phyloP scores from a whole-genome alignment of 2,113 vertebrate species.

The Malurus melanocephalus region DNA sequence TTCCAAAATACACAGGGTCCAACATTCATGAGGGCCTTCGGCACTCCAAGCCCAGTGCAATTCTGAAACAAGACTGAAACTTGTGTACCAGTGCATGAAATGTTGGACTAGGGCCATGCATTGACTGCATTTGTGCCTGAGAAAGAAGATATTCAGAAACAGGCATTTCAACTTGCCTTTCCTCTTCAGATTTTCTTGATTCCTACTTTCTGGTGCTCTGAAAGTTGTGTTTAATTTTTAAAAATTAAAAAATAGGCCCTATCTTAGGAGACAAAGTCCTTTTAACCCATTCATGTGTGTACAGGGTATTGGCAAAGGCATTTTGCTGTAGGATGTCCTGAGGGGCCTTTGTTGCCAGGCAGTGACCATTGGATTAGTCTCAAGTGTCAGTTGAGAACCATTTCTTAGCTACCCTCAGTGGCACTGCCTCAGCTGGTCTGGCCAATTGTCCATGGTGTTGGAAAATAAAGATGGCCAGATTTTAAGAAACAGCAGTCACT shows the following conservation, averaged over 20 bases:
- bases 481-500: background rate
- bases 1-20: background rate
- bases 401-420: background rate
- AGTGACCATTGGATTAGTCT: background rate
- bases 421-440: background rate
- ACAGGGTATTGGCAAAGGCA: background rate
- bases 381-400: background rate
- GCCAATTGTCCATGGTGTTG: background rate
- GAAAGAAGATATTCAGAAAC: background rate
- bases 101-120: rapidly evolving
- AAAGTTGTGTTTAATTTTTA: background rate
- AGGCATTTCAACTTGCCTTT: background rate
- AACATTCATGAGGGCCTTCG: background rate
- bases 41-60: rapidly evolving
- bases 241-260: background rate
- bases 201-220: background rate
- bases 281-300: background rate
- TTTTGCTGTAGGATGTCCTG: background rate
- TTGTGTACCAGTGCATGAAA: rapidly evolving
- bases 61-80: background rate
- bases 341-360: background rate
- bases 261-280: background rate
- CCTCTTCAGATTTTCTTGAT: background rate
- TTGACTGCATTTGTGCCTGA: background rate
- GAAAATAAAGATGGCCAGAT: background rate